Base-by-base conservation (phyloP, 2,113 vertebrate genomes). In the Nyctereutes procyonoides region DNA sequence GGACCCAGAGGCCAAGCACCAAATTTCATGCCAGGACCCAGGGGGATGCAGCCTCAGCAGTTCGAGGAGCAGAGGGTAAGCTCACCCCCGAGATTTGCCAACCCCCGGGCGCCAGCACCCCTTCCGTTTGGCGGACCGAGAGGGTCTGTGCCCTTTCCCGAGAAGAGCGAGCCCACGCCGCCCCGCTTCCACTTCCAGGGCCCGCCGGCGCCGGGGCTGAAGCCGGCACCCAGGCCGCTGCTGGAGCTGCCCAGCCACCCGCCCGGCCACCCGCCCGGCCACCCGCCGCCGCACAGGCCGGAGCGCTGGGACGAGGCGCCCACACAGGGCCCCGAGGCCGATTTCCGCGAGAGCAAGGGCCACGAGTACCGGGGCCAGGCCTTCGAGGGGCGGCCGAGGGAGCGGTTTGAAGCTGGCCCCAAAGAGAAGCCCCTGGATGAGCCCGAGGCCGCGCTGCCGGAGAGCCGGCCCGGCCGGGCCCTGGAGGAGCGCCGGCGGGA, bases 401-500 rank as follows among this genome's bases (percentile, higher is more conserved):
- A 99, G 62, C 99, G 99, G n/a, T 99, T 99, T 5, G 99, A 99
- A 38, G 98, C 98, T 20, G 98, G 98, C 32, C 98, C 98, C 96
- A 99, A 99, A 94, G 99, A 99, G 56, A 98, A 99, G 82, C 97
- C 98, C 35, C 93, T 97, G 24, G 98, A 99, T 82, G 97, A 98
- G 53, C 81, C 97, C 0, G 98, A 99, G 5, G 79, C 81, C 20
- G 99, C 98, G 51, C 97, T 97, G 20, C 97, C 97, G 0, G 99
- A 99, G 73, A 99, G 99, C 63, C 99, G 99, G 30, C 99, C 98
- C 63, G 98, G 99, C 48, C 98, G 99, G 58, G 81, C 98, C 32
- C 98, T 98, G 2, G 99, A 99, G n/a, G 99, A 99, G 56, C 98
- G 99, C 24, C 98, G 98, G 90, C 98, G 99, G 7, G 99, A 99